Conservation (phyloP, 53 echinoderm and acorn worm genomes). For the Apostichopus leukothele region DNA sequence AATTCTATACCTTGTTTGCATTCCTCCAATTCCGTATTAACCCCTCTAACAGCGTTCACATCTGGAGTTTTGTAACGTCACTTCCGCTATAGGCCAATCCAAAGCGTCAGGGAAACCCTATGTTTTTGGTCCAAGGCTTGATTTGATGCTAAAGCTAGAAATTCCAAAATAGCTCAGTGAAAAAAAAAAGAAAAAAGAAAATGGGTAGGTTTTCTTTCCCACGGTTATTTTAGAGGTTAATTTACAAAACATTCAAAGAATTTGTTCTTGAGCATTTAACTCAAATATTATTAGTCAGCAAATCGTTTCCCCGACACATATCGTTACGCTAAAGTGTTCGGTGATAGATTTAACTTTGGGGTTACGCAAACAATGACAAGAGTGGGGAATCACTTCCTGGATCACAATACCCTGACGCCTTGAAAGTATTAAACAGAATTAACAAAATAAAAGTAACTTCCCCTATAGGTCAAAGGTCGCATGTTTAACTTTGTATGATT, state of each 20-base stretch:
- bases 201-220: constrained; percentile 7
- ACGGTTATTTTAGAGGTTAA: constrained; percentile 6
- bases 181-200: neutral
- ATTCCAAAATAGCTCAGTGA: constrained; percentile 14
- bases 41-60: neutral
- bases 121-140: neutral
- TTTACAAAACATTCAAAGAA: constrained; percentile 19
- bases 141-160: neutral
- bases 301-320: neutral
- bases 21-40: constrained; percentile 18
- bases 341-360: neutral
- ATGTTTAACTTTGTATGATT: neutral
- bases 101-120: neutral
- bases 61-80: constrained; percentile 2
- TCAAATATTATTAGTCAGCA: neutral
- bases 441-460: neutral
- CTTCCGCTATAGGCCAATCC: constrained; percentile 1
- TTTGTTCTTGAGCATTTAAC: neutral
- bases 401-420: constrained; percentile 12
- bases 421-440: constrained; percentile 18
- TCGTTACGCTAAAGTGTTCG: neutral
- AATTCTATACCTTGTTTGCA: constrained; percentile 5
- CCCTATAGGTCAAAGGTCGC: neutral
- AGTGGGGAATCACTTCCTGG: neutral
- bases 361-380: constrained; percentile 8